phyloP scores from a whole-genome alignment of 2,113 vertebrate species.

The Tenrec ecaudatus region DNA sequence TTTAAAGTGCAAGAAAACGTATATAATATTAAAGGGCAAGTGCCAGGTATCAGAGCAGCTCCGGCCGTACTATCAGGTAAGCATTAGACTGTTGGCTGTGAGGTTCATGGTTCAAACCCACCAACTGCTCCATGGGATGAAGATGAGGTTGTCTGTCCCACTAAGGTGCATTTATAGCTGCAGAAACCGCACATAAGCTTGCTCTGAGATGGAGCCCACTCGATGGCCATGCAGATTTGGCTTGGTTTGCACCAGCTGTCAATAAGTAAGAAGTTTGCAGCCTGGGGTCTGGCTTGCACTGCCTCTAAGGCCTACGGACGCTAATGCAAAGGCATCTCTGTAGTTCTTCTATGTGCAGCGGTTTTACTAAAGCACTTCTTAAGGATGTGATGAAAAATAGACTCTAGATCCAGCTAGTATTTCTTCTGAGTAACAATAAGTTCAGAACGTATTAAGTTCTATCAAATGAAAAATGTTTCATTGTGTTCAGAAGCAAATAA shows the following conservation, averaged over 20 bases:
- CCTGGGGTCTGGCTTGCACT: neutral
- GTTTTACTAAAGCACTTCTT: neutral
- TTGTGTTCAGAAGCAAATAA: constrained; percentile 50
- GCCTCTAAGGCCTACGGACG: neutral
- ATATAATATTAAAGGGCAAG: too few relatives aligned
- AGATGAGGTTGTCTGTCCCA: too few relatives aligned
- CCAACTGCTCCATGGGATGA: too few relatives aligned
- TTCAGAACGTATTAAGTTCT: neutral
- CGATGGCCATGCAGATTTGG: too few relatives aligned
- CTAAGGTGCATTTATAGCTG: too few relatives aligned
- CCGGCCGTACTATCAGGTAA: too few relatives aligned
- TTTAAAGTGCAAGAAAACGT: neutral
- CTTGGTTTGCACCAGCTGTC: neutral
- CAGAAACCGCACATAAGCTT: too few relatives aligned
- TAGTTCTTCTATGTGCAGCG: neutral
- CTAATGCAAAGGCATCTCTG: constrained; percentile 17
- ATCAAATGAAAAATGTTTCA: constrained; percentile 7
- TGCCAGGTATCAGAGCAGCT: too few relatives aligned
- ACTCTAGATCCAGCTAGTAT: neutral
- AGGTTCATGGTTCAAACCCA: too few relatives aligned
- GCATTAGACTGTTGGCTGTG: too few relatives aligned
- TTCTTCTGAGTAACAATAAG: constrained; percentile 35
- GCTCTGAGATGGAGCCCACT: too few relatives aligned
- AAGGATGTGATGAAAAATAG: constrained; percentile 32
- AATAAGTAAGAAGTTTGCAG: neutral